Percentiles rank a stretch among this genome's conserved stretches.
Conservation (phyloP, 2,888 invertebrate genomes). For the Parelbella ahira region DNA sequence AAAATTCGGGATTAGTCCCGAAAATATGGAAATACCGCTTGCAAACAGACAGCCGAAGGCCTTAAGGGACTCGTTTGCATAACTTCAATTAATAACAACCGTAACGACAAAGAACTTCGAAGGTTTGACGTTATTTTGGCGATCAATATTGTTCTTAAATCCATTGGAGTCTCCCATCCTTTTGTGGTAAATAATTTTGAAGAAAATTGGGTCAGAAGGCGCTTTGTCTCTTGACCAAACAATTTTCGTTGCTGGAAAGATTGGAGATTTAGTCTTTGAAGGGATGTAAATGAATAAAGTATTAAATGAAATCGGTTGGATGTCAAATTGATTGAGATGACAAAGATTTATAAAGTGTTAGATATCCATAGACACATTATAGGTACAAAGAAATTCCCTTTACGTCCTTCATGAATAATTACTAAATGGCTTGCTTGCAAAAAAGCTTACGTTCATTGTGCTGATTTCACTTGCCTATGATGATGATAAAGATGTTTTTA, state of each 20-base stretch:
- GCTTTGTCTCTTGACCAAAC: conserved; percentile 21
- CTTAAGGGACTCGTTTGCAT: conserved; percentile 49
- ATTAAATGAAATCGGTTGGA: neutral
- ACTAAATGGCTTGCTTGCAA: no score
- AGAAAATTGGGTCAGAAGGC: conserved; percentile 16
- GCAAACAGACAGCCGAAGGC: conserved; percentile 37
- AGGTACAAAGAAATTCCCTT: no score
- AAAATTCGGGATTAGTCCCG: conserved; percentile 18
- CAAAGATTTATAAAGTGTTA: no score
- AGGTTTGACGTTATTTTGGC: conserved; percentile 23
- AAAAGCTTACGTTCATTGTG: no score
- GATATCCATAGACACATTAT: no score
- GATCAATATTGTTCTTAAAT: conserved; percentile 48
- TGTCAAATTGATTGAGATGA: neutral
- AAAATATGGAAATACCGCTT: conserved; percentile 30
- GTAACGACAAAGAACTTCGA: conserved; percentile 49
- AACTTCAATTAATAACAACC: conserved; percentile 63
- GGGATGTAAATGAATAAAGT: conserved; percentile 1
- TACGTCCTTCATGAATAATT: no score
- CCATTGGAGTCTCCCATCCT: conserved; percentile 29
- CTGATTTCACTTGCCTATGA: no score
- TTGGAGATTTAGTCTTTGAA: conserved; percentile 6
- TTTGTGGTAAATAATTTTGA: conserved; percentile 21
- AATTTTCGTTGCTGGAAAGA: conserved; percentile 14
- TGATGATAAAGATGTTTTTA: no score